Percentiles rank a stretch among this genome's conserved stretches.
These are phyloP conservation scores for Falco columbarius DNA, from an alignment of 2,797 vertebrate species.

Conservation along the genomic window DNA sequence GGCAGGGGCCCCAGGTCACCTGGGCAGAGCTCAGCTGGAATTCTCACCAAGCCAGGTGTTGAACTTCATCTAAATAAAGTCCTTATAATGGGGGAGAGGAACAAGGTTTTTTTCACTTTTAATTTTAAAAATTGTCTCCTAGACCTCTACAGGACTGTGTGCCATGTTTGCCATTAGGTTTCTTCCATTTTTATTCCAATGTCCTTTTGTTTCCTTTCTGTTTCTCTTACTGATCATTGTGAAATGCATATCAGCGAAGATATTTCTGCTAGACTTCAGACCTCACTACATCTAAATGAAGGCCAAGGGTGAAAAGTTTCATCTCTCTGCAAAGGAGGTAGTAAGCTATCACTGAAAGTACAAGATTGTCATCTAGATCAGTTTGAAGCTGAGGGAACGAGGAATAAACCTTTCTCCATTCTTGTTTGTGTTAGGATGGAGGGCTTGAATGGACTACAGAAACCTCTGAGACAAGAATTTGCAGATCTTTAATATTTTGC, in stretches of 20 bases:
- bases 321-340: neutral
- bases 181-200: neutral
- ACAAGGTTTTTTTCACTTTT: neutral
- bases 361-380: neutral
- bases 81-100: neutral
- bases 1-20: neutral
- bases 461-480: neutral
- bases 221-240: neutral
- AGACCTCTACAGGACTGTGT: neutral
- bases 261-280: neutral
- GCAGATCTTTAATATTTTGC: neutral
- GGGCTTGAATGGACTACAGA: neutral
- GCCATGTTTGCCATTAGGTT: neutral
- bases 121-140: neutral
- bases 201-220: neutral
- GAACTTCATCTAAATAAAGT: neutral
- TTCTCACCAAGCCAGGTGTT: neutral
- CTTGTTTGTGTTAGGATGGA: neutral
- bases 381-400: neutral
- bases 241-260: neutral
- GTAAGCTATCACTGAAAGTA: neutral
- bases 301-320: neutral
- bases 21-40: neutral
- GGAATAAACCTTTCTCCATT: neutral
- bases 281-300: neutral